A percentile compares a stretch with the other conserved stretches of the same genome.
phyloP scores from a whole-genome alignment of 1,140 invertebrate species.

The Cyphomyrmex costatus region DNA sequence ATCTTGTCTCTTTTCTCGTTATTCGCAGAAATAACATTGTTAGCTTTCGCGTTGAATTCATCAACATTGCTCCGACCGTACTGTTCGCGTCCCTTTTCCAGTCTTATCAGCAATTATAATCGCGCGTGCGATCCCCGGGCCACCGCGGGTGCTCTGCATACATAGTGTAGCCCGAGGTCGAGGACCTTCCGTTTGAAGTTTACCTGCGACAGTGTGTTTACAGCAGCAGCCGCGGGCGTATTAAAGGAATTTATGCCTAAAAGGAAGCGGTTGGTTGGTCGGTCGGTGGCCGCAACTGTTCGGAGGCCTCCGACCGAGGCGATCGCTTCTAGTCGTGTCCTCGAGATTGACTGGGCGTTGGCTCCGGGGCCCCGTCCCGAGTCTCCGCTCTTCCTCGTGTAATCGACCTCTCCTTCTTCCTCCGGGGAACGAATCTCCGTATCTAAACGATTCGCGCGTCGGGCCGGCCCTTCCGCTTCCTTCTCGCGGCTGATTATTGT shows the following conservation, averaged over 20 bases:
- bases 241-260: constrained; percentile 52
- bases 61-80: background rate
- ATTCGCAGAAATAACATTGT: background rate
- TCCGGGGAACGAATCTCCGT: constrained; percentile 41
- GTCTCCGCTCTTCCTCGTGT: constrained; percentile 18
- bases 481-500: constrained; percentile 12
- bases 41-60: constrained; percentile 3
- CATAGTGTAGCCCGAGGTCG: constrained; percentile 26
- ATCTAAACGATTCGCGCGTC: constrained; percentile 42
- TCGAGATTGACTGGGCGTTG: constrained; percentile 60
- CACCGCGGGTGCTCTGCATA: constrained; percentile 35
- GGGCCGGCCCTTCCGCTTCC: constrained; percentile 44
- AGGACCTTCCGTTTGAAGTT: constrained; percentile 29
- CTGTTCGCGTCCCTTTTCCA: background rate
- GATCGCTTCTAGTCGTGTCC: constrained; percentile 47
- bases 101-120: constrained; percentile 46
- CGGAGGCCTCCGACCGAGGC: constrained; percentile 23
- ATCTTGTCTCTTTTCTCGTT: background rate
- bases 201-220: constrained; percentile 52
- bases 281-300: constrained; percentile 9
- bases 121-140: constrained; percentile 5
- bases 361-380: constrained; percentile 19
- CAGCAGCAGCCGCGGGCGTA: constrained; percentile 32
- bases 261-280: constrained; percentile 35
- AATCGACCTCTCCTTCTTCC: constrained; percentile 24